Conservation (phyloP, 2,797 vertebrate genomes). For the Eutrigla gurnardus region DNA sequence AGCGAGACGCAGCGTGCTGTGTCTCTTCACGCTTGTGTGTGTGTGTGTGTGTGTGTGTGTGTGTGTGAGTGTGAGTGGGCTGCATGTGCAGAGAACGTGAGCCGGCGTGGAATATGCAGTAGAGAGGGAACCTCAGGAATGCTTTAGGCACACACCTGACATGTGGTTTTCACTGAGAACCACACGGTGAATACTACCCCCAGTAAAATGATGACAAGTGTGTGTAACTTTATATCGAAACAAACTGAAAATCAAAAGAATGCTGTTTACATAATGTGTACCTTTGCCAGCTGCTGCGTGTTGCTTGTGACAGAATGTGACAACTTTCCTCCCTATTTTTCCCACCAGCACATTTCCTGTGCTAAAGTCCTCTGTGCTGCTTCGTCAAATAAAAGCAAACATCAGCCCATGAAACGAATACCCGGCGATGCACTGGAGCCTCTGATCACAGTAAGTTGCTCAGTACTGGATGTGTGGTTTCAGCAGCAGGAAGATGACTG, state of each 20-base stretch:
- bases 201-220: constrained; percentile 9
- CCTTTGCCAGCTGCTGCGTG: constrained; percentile 9
- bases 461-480: neutral
- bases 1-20: neutral
- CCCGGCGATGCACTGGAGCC: too few relatives aligned
- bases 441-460: too few relatives aligned
- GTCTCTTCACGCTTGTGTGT: neutral
- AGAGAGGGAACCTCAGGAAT: neutral
- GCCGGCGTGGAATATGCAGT: neutral
- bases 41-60: neutral
- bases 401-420: neutral
- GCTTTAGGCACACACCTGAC: constrained; percentile 17
- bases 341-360: constrained; percentile 16
- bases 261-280: constrained; percentile 33
- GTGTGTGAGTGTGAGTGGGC: neutral
- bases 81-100: constrained; percentile 23
- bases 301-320: constrained; percentile 37
- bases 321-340: constrained; percentile 1
- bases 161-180: constrained; percentile 12
- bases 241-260: constrained; percentile 18
- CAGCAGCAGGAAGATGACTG: constrained; percentile 31
- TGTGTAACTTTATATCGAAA: constrained; percentile 14
- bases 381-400: constrained; percentile 11
- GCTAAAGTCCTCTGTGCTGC: constrained; percentile 6
- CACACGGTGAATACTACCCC: neutral